Evolutionary conservation across 2,113 vertebrate genomes (phyloP).

Genomic region (Podarcis cretensis): DNA sequence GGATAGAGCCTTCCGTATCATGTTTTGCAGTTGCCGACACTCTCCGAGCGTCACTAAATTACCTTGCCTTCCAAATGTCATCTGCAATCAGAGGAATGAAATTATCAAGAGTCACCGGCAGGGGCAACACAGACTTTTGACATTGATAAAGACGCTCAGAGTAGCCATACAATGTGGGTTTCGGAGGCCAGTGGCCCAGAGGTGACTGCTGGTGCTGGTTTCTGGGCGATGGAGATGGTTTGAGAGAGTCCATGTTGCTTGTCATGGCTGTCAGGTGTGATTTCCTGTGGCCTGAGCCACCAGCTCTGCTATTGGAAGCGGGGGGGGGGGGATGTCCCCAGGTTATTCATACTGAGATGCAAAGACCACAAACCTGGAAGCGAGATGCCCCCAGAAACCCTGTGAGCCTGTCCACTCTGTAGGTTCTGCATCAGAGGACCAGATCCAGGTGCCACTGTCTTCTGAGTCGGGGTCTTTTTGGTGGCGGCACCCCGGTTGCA

Average conservation of each 20-base stretch:
- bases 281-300: neutral
- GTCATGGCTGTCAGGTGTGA: neutral
- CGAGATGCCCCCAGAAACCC: neutral
- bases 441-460: no score
- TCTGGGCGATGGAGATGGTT: neutral
- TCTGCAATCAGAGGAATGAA: slow-evolving; percentile 29
- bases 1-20: slow-evolving; percentile 82
- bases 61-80: slow-evolving; percentile 63
- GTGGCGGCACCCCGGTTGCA: no score
- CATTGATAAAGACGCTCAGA: neutral
- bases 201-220: neutral
- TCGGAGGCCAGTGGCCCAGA: no score
- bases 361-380: neutral
- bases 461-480: no score
- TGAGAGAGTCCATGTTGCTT: neutral
- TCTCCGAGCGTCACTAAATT: slow-evolving; percentile 84
- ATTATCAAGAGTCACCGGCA: slow-evolving; percentile 40
- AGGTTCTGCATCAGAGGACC: no score
- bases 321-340: neutral
- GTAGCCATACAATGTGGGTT: neutral
- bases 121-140: slow-evolving; percentile 39
- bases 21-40: slow-evolving; percentile 60
- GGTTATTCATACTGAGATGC: no score
- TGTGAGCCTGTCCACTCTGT: no score
- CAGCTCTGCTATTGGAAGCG: neutral